Evolutionary conservation across 1,140 invertebrate genomes (phyloP).

Genomic region (Callitettix versicolor): DNA sequence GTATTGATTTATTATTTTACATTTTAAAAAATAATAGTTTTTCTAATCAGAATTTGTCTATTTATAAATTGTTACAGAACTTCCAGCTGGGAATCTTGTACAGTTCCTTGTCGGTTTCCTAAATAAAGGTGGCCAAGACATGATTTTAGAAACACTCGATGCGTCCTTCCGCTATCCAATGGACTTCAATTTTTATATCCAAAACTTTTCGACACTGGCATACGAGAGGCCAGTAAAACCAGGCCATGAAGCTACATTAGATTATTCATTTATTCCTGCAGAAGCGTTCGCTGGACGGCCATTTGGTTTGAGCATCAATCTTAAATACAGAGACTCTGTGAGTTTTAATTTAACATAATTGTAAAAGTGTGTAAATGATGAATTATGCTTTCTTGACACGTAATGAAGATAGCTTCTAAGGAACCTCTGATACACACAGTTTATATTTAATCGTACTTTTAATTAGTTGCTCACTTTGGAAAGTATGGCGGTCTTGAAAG

Average conservation of each 20-base stretch:
- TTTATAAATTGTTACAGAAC: constrained; percentile 64
- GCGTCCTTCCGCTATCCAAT: constrained; percentile 97
- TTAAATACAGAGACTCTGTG: constrained; percentile 84
- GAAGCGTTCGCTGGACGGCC: constrained; percentile 91
- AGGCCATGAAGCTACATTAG: constrained; percentile 85
- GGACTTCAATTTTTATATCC: constrained; percentile 96
- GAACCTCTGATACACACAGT: too few species aligned
- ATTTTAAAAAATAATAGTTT: too few species aligned
- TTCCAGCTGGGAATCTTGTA: constrained; percentile 83
- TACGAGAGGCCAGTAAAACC: constrained; percentile 85
- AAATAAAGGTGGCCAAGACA: constrained; percentile 87
- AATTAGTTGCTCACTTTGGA: too few species aligned
- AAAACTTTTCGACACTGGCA: constrained; percentile 90
- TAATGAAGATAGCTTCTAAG: background rate
- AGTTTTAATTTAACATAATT: constrained; percentile 23
- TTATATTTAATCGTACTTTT: too few species aligned
- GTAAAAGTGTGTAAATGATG: too few species aligned
- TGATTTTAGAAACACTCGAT: constrained; percentile 85
- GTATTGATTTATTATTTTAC: too few species aligned
- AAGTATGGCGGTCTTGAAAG: too few species aligned
- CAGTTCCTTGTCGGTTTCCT: constrained; percentile 93
- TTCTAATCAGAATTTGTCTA: too few species aligned
- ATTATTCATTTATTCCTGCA: constrained; percentile 89
- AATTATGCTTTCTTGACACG: too few species aligned
- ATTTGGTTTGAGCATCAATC: constrained; percentile 87